phyloP scores from a whole-genome alignment of 92 coral and sea anemone genomes.

The Porites evermanni region DNA sequence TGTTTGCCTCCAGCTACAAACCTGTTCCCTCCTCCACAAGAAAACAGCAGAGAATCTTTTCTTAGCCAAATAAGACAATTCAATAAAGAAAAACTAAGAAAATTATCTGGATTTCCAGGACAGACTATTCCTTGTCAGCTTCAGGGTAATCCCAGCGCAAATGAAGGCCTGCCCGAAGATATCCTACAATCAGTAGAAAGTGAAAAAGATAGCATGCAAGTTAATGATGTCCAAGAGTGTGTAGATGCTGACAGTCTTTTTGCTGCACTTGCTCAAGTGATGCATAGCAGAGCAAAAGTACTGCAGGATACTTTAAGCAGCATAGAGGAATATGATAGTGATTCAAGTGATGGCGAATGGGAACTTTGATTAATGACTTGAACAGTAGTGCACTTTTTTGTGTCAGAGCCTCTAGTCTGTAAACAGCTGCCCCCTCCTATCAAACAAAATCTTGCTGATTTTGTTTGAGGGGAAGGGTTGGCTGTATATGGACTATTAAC shows the following conservation, averaged over 20 bases:
- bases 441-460: too few relatives aligned
- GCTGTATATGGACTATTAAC: too few relatives aligned
- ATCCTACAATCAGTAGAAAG: neutral
- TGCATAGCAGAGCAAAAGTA: constrained; percentile 67
- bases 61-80: constrained; percentile 44
- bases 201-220: neutral
- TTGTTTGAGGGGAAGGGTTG: too few relatives aligned
- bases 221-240: neutral
- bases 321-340: constrained; percentile 26
- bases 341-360: constrained; percentile 64
- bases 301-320: constrained; percentile 61
- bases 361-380: constrained; percentile 39
- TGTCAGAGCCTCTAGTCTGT: too few relatives aligned
- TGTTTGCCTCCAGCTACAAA: neutral
- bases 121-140: neutral
- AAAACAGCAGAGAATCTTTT: constrained; percentile 13
- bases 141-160: neutral
- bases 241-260: constrained; percentile 40
- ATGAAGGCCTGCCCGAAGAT: neutral
- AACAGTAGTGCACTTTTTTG: neutral
- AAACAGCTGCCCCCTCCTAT: too few relatives aligned
- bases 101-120: neutral
- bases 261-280: constrained; percentile 41
- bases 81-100: constrained; percentile 20
- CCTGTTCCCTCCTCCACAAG: neutral